These are phyloP conservation scores for Mormyrus iriodes DNA, from an alignment of 2,113 vertebrate genomes.

Conservation along the genomic window DNA sequence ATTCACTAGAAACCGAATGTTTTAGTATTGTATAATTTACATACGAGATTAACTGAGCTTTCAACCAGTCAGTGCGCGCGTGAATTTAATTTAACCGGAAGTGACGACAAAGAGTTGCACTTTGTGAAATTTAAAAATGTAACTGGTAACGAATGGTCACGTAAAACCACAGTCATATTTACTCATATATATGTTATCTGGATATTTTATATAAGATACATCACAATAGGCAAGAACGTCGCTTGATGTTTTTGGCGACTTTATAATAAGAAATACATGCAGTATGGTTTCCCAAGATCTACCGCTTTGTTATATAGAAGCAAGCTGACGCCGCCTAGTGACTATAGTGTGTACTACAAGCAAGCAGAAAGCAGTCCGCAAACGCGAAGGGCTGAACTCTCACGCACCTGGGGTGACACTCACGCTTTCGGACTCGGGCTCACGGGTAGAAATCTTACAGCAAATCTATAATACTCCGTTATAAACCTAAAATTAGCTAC, in stretches of 20 bases:
- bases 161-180: not conserved
- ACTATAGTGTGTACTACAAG: not conserved
- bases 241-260: not conserved
- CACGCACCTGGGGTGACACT: not conserved
- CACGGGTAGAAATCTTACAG: not conserved
- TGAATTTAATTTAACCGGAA: conserved; percentile 5
- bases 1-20: not conserved
- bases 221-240: not conserved
- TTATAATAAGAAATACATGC: not conserved
- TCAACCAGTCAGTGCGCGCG: not conserved
- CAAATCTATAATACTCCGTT: not conserved
- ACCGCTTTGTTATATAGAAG: not conserved
- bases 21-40: not conserved
- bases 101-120: not conserved
- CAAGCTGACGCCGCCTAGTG: not conserved
- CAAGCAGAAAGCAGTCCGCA: not conserved
- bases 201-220: not conserved
- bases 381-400: not conserved
- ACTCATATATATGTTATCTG: not conserved
- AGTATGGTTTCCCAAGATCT: not conserved
- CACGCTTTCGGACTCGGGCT: not conserved
- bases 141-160: not conserved
- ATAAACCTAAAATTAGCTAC: not conserved
- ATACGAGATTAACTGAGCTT: not conserved
- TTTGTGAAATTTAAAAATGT: not conserved